Conservation (phyloP, 2,797 vertebrate species). For the Australoheros facetus region DNA sequence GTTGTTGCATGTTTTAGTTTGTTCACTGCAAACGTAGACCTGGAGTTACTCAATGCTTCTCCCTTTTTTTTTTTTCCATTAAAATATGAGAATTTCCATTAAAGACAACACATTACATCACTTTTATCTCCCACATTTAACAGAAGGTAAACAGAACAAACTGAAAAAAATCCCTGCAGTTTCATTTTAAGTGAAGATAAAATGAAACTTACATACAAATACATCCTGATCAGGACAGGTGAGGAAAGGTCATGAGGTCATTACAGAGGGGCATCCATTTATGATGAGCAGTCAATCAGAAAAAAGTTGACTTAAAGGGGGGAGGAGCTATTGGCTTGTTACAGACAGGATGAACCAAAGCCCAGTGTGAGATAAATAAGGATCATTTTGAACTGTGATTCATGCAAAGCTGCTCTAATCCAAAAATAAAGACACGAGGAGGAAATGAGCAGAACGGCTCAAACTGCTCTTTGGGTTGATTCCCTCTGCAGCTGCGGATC, state of each 20-base stretch:
- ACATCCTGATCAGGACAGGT: neutral
- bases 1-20: neutral
- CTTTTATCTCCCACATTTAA: neutral
- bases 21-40: neutral
- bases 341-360: neutral
- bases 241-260: neutral
- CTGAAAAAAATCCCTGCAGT: neutral
- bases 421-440: neutral
- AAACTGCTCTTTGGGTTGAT: neutral
- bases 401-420: neutral
- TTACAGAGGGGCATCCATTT: neutral
- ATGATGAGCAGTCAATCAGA: neutral
- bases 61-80: neutral
- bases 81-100: neutral
- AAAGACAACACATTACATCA: neutral
- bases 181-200: neutral
- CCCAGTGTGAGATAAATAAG: neutral
- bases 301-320: neutral
- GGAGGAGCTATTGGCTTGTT: neutral
- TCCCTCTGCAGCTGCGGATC: neutral
- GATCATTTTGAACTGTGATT: neutral
- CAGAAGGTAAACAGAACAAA: slow-evolving; percentile 1
- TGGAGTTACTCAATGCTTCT: neutral
- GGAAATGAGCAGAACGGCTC: neutral
- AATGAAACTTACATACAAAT: neutral